Percentiles rank a stretch among this genome's conserved stretches.
Conservation (phyloP, 53 echinoderm and acorn worm species). For the Hippasteria phrygiana region DNA sequence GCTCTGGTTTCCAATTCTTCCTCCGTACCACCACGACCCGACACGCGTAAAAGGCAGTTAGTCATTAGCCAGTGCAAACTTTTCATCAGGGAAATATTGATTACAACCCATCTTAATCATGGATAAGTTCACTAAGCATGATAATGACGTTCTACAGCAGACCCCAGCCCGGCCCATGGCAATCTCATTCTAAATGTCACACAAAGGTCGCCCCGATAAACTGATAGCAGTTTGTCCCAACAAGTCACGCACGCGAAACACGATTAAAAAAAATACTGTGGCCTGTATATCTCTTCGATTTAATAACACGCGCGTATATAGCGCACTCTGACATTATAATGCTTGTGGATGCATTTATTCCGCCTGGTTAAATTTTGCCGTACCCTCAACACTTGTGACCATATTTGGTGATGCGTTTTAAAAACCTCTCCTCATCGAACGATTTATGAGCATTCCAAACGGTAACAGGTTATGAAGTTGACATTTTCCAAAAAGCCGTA, state of each 20-base stretch:
- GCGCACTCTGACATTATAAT: slow-evolving; percentile 33
- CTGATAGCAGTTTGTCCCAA: slow-evolving; percentile 43
- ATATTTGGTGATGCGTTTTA: slow-evolving; percentile 56
- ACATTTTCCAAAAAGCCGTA: neutral
- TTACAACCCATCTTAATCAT: neutral
- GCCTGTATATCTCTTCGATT: slow-evolving; percentile 20
- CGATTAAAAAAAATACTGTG: slow-evolving; percentile 30
- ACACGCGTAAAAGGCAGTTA: neutral
- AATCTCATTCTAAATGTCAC: slow-evolving; percentile 14
- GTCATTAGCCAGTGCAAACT: neutral
- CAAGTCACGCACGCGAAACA: slow-evolving; percentile 53
- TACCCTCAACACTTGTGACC: slow-evolving; percentile 9
- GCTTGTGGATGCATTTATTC: slow-evolving; percentile 1
- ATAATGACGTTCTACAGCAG: neutral
- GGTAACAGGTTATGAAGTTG: neutral
- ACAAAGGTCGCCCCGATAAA: neutral
- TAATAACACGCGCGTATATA: neutral
- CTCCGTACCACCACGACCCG: neutral
- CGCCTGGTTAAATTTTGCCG: neutral
- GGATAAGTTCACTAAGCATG: neutral
- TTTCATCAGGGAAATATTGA: neutral
- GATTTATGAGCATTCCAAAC: neutral
- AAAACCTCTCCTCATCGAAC: neutral
- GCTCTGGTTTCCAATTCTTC: neutral
- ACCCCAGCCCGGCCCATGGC: neutral